Evolutionary conservation across 23 tunicate species (phyloP), one percentile per base, ranked within the genome.

Genomic region (Styela plicata): DNA sequence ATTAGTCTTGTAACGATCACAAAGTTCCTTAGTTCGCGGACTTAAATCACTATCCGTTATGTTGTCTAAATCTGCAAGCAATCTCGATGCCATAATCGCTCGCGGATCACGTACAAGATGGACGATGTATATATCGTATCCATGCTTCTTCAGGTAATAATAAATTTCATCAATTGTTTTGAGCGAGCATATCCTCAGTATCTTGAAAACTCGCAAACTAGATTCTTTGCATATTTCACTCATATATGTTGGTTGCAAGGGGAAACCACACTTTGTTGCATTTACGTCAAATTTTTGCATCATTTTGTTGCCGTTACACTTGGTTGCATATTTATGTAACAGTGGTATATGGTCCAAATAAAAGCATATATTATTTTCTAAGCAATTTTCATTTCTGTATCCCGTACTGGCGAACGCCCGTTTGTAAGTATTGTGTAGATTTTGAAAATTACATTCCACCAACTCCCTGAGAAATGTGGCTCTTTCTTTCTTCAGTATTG

Each of bases 71-170:
- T 67, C 22, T 0, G 24, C 22, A 18, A 16, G 24, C n/a, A 89
- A 28, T 65, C 85, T 73, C n/a, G 94, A 89, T 2, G 85, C 22
- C 24, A 89, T 13, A 19, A 84, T 84, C 36, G 94, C 94, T 73
- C 94, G 79, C 0, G 94, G 94, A 32, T 89, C 94, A 19, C 94
- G 75, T 13, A 89, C 62, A 1, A 89, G 78, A 67, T 89, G 94
- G 23, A 89, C 64, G 24, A 89, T 30, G 35, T 18, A 67, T 25
- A 67, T 24, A 67, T 67, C 24, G 71, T 67, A 67, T 19, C 71
- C 71, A 18, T 24, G 19, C 18, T 13, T 27, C 18, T 52, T 24
- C n/a, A 62, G 23, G 27, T 63, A 36, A 2, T 73, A 74, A 18
- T 83, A 36, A 16, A 89, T 27, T 18, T 10, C 30, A 25, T 79